Percentiles rank a stretch among this genome's conserved stretches.
Evolutionary conservation across 92 coral and sea anemone genomes (phyloP).

Genomic region (Umimayanthus kanabou): DNA sequence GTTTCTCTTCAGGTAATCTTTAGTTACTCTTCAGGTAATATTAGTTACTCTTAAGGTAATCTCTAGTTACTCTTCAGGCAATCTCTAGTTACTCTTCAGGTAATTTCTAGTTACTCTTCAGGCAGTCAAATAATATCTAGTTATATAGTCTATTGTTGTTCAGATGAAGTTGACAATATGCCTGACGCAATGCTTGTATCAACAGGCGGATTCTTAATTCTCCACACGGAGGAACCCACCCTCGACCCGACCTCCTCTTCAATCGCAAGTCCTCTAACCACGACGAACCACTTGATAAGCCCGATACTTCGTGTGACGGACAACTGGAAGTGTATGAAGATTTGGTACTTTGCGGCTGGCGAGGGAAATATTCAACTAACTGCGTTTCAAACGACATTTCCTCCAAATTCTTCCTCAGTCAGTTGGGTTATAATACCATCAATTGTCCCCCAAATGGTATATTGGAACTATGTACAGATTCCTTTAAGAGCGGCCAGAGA

Average conservation of each 20-base stretch:
- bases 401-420: background rate
- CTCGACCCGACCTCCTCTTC: too few species aligned
- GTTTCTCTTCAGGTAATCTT: too few species aligned
- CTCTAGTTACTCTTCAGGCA: background rate
- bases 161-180: background rate
- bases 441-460: background rate
- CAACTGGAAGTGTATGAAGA: background rate
- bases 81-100: too few species aligned
- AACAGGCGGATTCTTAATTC: slow-evolving; percentile 20
- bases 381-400: background rate
- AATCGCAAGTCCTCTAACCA: background rate
- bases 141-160: too few species aligned
- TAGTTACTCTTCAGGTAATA: too few species aligned
- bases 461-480: background rate
- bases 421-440: background rate
- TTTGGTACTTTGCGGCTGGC: background rate
- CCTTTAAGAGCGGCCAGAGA: background rate
- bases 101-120: too few species aligned
- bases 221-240: slow-evolving; percentile 3
- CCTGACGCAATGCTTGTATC: too few species aligned
- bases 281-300: background rate
- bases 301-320: slow-evolving; percentile 21
- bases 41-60: too few species aligned
- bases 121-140: too few species aligned
- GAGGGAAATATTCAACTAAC: background rate